Evolutionary conservation across 2,113 vertebrate species (phyloP).

Genomic region (Cygnus buccinator): DNA sequence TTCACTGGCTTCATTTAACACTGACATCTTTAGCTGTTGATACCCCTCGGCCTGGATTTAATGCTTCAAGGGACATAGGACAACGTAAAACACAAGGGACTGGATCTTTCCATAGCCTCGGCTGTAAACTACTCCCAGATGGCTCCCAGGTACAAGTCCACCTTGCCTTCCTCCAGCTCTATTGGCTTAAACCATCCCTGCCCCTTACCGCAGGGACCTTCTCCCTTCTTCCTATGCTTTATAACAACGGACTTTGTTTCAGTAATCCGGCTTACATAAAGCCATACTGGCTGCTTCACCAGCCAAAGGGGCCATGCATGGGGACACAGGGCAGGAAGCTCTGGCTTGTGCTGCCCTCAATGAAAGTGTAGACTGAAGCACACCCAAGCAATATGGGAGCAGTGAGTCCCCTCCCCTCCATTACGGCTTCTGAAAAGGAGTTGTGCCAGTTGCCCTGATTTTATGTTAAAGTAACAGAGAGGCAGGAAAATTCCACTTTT

Average conservation of each 20-base stretch:
- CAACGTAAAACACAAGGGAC: not conserved
- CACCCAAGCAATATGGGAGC: rapidly evolving
- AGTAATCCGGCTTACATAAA: not conserved
- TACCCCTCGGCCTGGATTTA: not conserved
- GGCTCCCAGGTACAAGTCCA: not conserved
- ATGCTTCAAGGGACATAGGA: not conserved
- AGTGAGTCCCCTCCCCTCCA: not conserved
- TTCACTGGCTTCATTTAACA: not conserved
- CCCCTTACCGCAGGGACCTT: not conserved
- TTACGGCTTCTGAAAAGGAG: not conserved
- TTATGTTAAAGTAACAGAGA: conserved; percentile 29
- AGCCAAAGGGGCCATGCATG: rapidly evolving
- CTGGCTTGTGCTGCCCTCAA: not conserved
- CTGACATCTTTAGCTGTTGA: not conserved
- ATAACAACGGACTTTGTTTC: not conserved
- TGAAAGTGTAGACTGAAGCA: rapidly evolving
- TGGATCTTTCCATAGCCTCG: not conserved
- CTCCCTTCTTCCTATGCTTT: not conserved
- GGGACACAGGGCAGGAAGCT: not conserved
- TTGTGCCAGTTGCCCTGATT: not conserved
- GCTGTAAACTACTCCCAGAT: not conserved
- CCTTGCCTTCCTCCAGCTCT: not conserved
- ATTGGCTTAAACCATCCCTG: not conserved
- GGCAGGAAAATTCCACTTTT: conserved; percentile 39
- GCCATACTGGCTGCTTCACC: not conserved